Evolutionary conservation across 2,113 vertebrate species (phyloP).

Genomic region (Gyps fulvus): DNA sequence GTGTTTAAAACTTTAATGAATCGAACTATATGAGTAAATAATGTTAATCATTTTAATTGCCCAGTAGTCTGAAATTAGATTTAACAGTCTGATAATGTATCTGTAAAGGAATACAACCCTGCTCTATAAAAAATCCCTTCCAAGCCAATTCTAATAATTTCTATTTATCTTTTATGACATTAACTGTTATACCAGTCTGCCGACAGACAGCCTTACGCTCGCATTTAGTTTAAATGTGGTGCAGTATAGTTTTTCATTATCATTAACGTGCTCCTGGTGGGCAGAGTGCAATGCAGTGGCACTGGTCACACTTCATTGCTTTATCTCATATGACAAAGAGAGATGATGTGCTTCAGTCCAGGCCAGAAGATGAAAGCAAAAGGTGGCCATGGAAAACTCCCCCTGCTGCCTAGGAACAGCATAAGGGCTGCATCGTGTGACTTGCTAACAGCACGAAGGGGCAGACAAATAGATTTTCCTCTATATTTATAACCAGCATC

Average conservation of each 20-base stretch:
- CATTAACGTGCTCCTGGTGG: conserved; percentile 78
- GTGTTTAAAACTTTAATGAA: conserved; percentile 74
- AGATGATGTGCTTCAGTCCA: conserved; percentile 72
- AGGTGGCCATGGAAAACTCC: conserved; percentile 70
- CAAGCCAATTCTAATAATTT: conserved; percentile 77
- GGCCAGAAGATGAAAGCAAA: conserved; percentile 68
- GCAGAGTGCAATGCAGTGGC: conserved; percentile 75
- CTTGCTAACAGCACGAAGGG: conserved; percentile 75
- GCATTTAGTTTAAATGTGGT: conserved; percentile 48
- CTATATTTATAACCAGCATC: conserved; percentile 92
- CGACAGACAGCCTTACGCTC: conserved; percentile 73
- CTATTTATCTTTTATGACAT: conserved; percentile 78
- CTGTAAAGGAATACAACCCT: conserved; percentile 74
- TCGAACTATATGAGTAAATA: conserved; percentile 71
- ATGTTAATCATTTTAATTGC: conserved; percentile 78
- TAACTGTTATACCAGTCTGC: conserved; percentile 70
- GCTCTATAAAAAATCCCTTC: conserved; percentile 69
- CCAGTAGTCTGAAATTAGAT: conserved; percentile 74
- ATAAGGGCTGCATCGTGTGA: conserved; percentile 64
- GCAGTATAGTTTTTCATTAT: conserved; percentile 73
- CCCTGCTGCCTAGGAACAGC: conserved; percentile 73
- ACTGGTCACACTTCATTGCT: conserved; percentile 81
- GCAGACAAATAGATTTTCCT: conserved; percentile 89
- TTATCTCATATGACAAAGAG: conserved; percentile 84
- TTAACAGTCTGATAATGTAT: conserved; percentile 73